Percentiles rank a stretch among this genome's conserved stretches.
phyloP scores from a whole-genome alignment of 2,113 vertebrate species.

The Istiophorus platypterus region DNA sequence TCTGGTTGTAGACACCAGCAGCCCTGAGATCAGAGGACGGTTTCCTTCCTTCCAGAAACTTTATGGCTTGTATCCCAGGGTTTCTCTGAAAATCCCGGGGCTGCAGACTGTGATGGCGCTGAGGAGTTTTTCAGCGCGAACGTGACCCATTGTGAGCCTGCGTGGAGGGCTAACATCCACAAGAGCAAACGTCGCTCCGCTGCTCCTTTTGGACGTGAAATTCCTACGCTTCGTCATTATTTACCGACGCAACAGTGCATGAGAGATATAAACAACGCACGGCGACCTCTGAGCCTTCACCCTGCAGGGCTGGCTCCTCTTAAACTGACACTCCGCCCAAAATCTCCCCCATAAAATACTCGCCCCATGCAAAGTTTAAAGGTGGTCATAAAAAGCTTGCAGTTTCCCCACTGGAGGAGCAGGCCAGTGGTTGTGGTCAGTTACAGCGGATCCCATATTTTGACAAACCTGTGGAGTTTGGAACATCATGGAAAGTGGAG shows the following conservation, averaged over 20 bases:
- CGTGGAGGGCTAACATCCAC: background rate
- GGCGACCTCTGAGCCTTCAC: too few relatives aligned
- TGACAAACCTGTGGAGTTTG: slow-evolving; percentile 16
- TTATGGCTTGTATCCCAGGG: slow-evolving; percentile 9
- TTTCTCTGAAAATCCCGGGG: slow-evolving; percentile 6
- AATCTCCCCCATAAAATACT: background rate
- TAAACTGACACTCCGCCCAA: background rate
- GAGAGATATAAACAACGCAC: background rate
- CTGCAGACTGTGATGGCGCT: background rate
- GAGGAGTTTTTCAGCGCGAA: background rate
- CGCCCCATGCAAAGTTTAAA: background rate
- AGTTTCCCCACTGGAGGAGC: background rate
- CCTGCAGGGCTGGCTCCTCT: background rate
- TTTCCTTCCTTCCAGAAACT: slow-evolving; percentile 1
- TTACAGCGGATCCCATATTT: slow-evolving; percentile 12
- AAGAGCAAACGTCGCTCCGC: too few relatives aligned
- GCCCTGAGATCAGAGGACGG: too few relatives aligned
- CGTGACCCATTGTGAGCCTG: background rate
- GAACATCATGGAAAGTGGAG: slow-evolving; percentile 2
- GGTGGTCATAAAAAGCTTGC: background rate
- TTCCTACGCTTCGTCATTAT: background rate
- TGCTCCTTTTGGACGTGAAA: too few relatives aligned
- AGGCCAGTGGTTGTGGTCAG: slow-evolving; percentile 10
- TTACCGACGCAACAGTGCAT: background rate
- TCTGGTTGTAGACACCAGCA: background rate